Evolutionary conservation across 2,797 vertebrate genomes (phyloP), one percentile per base, ranked within the genome.

Genomic region (Siniperca scherzeri): DNA sequence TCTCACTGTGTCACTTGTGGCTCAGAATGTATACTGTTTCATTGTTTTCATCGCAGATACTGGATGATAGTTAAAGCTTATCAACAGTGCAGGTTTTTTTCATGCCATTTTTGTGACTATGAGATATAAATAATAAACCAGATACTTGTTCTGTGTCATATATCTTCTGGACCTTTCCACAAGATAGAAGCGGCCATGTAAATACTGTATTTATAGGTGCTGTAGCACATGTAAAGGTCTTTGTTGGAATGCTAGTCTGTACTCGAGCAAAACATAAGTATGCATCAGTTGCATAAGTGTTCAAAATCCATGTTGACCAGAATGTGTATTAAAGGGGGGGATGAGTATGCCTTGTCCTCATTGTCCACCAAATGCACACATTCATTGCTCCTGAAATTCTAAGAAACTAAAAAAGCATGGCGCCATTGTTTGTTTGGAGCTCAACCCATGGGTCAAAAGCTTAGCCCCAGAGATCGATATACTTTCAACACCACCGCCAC

Each of bases 361-460:
- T 57, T 68, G 68, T 60, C 60, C 68, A 70, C 21, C 42, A 75
- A 21, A 86, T 11, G 55, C 84, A 69, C 55, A 68, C 65, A 70
- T 56, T 64, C 53, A 71, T 19, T 60, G 38, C 59, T 67, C 52
- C 27, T 59, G 62, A 64, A 83, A 83, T 94, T 93, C 90, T 83
- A 53, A 83, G 90, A 94, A 93, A 77, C 66, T 76, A 48, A 80
- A 85, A 79, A 92, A 91, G 71, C 75, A 79, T 25, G 48, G 74
- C 1, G 62, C 69, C 30, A 25, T 83, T 94, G 88, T 95, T 95
- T 96, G 91, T 87, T 92, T 77, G 70, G 83, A 82, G 77, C 85
- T 89, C 86, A 87, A 83, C 84, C 83, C 81, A 66, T 0, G 77
- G 93, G 93, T 95, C 92, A 94, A 91, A 88, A 91, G 82, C 90